Conservation (phyloP, 2,113 vertebrate species). For the Lasiurus cinereus region DNA sequence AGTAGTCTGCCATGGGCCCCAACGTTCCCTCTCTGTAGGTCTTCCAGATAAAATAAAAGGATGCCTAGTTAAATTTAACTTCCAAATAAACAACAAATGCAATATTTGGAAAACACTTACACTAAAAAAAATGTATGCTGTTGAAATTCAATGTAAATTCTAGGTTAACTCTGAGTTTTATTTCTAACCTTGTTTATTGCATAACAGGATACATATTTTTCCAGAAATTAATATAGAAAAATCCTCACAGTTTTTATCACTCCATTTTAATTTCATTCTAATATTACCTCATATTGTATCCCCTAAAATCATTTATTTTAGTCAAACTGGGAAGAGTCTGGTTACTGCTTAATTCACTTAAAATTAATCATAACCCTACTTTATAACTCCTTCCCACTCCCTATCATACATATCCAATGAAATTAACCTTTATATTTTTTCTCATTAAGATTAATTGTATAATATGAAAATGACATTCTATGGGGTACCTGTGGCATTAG, state of each 20-base stretch:
- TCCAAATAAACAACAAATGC: slow-evolving; percentile 62
- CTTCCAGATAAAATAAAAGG: slow-evolving; percentile 64
- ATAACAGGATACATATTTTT: background rate
- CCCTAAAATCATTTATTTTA: background rate
- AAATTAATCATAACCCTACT: background rate
- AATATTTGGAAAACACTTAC: slow-evolving; percentile 29
- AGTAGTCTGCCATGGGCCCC: background rate
- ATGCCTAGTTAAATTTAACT: slow-evolving; percentile 64
- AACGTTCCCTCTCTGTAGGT: background rate
- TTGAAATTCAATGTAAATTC: slow-evolving; percentile 61
- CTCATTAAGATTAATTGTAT: background rate
- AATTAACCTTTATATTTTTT: background rate
- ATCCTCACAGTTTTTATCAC: background rate
- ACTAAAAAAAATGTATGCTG: slow-evolving; percentile 66
- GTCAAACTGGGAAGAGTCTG: background rate
- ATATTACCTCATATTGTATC: background rate
- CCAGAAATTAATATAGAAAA: background rate
- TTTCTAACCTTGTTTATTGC: background rate
- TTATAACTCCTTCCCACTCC: fast-evolving
- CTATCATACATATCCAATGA: background rate
- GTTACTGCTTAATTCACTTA: background rate
- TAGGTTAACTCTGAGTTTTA: slow-evolving; percentile 30
- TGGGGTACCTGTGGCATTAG: background rate
- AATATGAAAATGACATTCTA: background rate
- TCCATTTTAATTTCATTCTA: background rate